Evolutionary conservation across 2,797 vertebrate genomes (phyloP).

Genomic region (Vireo griseus): DNA sequence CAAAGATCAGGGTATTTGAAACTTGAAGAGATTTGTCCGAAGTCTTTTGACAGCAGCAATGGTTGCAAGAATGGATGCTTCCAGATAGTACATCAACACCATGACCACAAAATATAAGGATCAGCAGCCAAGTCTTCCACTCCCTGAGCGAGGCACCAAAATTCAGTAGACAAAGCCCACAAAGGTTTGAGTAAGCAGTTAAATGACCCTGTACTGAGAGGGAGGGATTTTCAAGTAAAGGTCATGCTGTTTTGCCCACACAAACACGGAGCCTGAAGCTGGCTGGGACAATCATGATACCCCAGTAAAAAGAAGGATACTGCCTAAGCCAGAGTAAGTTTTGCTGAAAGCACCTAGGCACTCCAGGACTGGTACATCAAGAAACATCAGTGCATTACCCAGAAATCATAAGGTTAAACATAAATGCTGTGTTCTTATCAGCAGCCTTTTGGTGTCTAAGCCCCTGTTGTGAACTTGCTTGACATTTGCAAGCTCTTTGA

Average conservation of each 20-base stretch:
- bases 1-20: background rate
- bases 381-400: background rate
- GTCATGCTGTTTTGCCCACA: background rate
- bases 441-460: background rate
- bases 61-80: background rate
- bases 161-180: background rate
- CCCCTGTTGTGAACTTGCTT: background rate
- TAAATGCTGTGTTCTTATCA: background rate
- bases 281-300: accelerated
- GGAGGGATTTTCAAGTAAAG: background rate
- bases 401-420: background rate
- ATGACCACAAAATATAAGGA: background rate
- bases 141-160: background rate
- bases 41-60: background rate
- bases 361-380: background rate
- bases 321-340: background rate
- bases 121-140: background rate
- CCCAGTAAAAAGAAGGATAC: background rate
- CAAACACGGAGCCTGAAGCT: accelerated
- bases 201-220: accelerated
- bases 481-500: background rate
- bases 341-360: background rate
- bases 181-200: background rate
- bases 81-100: background rate
- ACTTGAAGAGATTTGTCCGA: background rate